These are phyloP conservation scores for Trigoniulus corallinus DNA, from an alignment of 1,140 invertebrate species.

Conservation along the genomic window DNA sequence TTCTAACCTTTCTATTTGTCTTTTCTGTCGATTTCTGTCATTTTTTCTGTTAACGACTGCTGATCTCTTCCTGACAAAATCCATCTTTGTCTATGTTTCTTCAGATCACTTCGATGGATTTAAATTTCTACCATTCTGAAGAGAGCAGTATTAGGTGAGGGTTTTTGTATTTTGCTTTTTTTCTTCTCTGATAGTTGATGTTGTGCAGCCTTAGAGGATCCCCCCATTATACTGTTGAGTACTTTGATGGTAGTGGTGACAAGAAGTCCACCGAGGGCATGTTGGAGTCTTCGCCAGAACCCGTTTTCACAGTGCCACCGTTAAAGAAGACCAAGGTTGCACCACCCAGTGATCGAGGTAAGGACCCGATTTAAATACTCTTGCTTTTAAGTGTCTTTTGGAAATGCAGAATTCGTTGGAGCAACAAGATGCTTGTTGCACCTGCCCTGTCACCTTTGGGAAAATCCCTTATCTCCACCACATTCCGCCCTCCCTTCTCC, in stretches of 20 bases:
- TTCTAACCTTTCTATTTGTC: slow-evolving; percentile 3
- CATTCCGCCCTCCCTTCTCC: too few relatives aligned
- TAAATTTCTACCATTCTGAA: slow-evolving; percentile 58
- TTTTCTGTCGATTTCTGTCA: too few relatives aligned
- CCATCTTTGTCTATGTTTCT: slow-evolving; percentile 11
- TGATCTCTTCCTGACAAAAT: too few relatives aligned
- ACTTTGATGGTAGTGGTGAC: not conserved
- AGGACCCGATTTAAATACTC: not conserved
- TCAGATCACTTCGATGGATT: slow-evolving; percentile 49
- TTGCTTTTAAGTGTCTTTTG: not conserved
- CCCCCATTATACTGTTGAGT: not conserved
- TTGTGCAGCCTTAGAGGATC: too few relatives aligned
- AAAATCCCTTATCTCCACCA: too few relatives aligned
- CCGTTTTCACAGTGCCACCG: slow-evolving; percentile 2
- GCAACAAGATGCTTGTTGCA: too few relatives aligned
- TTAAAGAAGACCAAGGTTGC: slow-evolving; percentile 1
- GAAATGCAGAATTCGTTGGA: too few relatives aligned
- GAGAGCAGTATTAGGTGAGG: slow-evolving; percentile 27
- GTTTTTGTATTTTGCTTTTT: not conserved
- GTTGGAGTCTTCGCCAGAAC: too few relatives aligned
- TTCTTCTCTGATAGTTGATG: not conserved
- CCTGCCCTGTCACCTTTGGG: too few relatives aligned
- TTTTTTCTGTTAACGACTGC: too few relatives aligned
- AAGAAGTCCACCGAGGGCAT: too few relatives aligned
- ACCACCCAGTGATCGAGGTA: slow-evolving; percentile 4